Conservation (phyloP, 2,888 invertebrate genomes). For the Nycteola revayana region DNA sequence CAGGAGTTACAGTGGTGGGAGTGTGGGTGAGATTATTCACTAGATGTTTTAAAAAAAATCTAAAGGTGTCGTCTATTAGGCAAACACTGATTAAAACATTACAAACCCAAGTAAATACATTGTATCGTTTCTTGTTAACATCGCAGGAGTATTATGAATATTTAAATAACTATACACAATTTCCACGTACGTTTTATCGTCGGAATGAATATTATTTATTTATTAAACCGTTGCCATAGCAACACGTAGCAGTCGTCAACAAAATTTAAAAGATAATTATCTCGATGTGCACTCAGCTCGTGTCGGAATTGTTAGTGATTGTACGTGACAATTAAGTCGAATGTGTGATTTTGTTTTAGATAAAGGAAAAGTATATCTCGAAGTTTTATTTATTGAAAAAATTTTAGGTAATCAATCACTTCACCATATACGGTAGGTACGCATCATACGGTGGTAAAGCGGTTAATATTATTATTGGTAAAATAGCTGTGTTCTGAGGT, state of each 20-base stretch:
- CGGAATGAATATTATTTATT: constrained; percentile 8
- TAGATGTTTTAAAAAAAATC: too few species aligned
- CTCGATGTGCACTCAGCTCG: constrained; percentile 22
- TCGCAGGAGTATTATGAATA: constrained; percentile 1
- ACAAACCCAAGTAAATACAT: too few species aligned
- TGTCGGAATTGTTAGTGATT: constrained; percentile 23
- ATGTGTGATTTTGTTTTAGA: constrained; percentile 31
- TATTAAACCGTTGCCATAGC: constrained; percentile 16
- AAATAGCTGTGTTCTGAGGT: too few species aligned
- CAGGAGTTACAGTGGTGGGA: too few species aligned
- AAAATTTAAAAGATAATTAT: constrained; percentile 28
- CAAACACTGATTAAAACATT: too few species aligned
- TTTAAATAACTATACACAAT: constrained; percentile 1
- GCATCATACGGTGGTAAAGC: too few species aligned
- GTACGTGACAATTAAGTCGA: constrained; percentile 40
- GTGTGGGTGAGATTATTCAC: too few species aligned
- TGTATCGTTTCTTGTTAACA: background rate
- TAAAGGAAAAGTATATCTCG: constrained; percentile 3
- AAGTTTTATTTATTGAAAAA: too few species aligned
- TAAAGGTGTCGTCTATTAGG: too few species aligned
- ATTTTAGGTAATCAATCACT: too few species aligned
- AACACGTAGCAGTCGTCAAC: constrained; percentile 21
- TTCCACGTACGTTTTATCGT: constrained; percentile 6
- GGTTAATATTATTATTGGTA: too few species aligned
- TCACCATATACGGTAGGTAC: too few species aligned